phyloP scores from a whole-genome alignment of 2,113 vertebrate genomes.

The Myotis brandtii region DNA sequence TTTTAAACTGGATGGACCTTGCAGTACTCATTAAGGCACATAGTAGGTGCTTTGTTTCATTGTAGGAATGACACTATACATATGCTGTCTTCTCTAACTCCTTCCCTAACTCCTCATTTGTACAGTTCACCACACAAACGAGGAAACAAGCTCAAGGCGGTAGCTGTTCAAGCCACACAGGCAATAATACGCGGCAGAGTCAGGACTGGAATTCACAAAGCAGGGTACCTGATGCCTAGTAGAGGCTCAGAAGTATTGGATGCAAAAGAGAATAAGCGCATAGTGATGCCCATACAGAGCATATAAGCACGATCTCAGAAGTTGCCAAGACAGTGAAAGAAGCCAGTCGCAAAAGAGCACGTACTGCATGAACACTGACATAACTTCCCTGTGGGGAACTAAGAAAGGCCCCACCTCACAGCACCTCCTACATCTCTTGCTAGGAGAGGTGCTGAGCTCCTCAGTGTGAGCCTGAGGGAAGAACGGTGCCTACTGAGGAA shows the following conservation, averaged over 20 bases:
- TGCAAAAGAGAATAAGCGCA: neutral
- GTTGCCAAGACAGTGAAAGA: neutral
- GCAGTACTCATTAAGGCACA: neutral
- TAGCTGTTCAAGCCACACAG: neutral
- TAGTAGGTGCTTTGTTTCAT: rapidly evolving
- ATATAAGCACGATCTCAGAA: rapidly evolving
- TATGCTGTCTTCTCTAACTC: neutral
- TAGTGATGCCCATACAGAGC: rapidly evolving
- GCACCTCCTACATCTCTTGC: neutral
- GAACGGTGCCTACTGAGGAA: neutral
- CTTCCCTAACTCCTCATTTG: rapidly evolving
- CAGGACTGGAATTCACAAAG: neutral
- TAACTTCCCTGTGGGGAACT: neutral
- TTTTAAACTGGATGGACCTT: neutral
- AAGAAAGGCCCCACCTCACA: neutral
- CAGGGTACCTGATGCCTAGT: rapidly evolving
- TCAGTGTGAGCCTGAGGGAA: neutral
- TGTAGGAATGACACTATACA: neutral
- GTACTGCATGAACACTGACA: neutral
- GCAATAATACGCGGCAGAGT: neutral
- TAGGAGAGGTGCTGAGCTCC: neutral
- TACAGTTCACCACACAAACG: rapidly evolving
- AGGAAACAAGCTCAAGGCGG: neutral
- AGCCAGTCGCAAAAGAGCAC: neutral
- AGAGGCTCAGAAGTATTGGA: neutral